Conservation (phyloP, 2,888 invertebrate genomes). For the Tolmerus cingulatus region DNA sequence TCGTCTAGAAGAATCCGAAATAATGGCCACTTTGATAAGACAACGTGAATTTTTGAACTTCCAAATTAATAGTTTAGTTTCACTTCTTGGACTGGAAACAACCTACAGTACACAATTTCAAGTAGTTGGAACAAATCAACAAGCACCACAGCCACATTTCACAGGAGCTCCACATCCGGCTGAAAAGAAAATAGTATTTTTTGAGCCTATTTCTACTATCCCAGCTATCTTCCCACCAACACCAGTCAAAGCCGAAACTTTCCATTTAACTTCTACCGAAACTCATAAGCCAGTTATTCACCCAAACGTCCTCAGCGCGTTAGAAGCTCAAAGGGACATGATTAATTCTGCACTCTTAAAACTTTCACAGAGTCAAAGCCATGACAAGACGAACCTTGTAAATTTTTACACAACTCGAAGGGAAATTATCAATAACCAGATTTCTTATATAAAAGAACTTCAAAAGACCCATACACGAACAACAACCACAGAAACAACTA, state of each 20-base stretch:
- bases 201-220: not conserved
- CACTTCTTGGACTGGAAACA: slow-evolving; percentile 9
- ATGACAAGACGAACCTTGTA: not conserved
- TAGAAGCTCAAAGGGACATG: not conserved
- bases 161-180: not conserved
- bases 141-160: not conserved
- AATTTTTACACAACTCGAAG: not conserved
- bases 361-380: not conserved
- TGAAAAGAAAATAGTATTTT: not conserved
- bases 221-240: not conserved
- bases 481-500: not conserved
- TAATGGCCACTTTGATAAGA: not conserved
- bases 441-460: not conserved
- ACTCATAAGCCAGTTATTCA: not conserved
- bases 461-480: not conserved
- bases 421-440: not conserved
- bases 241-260: not conserved
- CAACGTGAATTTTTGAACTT: not conserved
- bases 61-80: not conserved
- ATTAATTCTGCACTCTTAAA: not conserved
- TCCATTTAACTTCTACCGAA: not conserved
- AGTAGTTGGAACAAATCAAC: not conserved
- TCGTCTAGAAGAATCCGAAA: not conserved
- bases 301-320: not conserved
- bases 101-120: not conserved